Evolutionary conservation across 2,888 invertebrate species (phyloP), one percentile per base, ranked within the genome.

Genomic region (Meliscaeva auricollis): DNA sequence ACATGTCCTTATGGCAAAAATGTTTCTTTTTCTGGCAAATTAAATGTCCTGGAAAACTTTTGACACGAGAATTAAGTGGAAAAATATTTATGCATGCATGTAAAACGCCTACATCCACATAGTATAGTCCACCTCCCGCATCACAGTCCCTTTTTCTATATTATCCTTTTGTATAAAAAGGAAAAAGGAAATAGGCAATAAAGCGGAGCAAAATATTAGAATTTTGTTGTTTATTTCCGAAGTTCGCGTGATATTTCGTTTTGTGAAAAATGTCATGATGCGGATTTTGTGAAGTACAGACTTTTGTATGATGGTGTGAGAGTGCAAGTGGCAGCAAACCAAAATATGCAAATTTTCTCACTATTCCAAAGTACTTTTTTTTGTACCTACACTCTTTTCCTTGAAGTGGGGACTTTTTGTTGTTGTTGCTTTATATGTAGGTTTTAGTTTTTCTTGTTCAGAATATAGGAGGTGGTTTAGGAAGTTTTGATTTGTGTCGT

Each of bases 31-130:
- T 35, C 56, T 54, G 64, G 81, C 80, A 82, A 87, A 87, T 87
- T 87, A 87, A 82, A 87, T 87, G 87, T 87, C 87, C 77, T 87
- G 82, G 87, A 87, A 82, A 87, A 87, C 77, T 87, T 87, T 87
- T 87, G 87, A 87, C 82, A 87, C 87, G 87, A 87, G 77, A 87
- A 87, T 85, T 85, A 85, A 85, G 85, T 85, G 81, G 85, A 85
- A 85, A 85, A 81, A 81, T 77, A 77, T 81, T 85, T 77, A 77
- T 85, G 85, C 81, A 85, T 85, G 81, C 85, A 77, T 69, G 85
- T 73, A 69, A 66, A 66, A 85, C 81, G 73, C 81, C 76, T 77
- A 68, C 76, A 66, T 72, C 56, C 48, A n/a, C 11, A n/a, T 35
- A 8, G 13, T 38, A 38, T 11, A 30, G 17, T 8, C 32, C 15